Conservation (phyloP, 1,140 invertebrate genomes). For the Diorhabda carinulata region DNA sequence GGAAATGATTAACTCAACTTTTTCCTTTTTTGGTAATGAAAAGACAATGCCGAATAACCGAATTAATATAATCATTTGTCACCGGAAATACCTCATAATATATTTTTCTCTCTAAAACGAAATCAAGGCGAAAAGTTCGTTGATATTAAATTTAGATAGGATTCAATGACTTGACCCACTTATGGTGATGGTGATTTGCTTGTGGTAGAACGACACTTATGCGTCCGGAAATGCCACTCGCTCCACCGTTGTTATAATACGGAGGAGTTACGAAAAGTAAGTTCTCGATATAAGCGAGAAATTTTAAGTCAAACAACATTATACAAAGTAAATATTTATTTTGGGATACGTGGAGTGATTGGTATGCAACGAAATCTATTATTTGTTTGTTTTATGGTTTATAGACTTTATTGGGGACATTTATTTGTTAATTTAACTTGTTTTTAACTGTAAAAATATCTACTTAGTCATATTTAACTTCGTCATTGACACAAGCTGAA, state of each 20-base stretch:
- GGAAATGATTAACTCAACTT: too few species aligned
- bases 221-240: conserved; percentile 13
- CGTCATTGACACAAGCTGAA: too few species aligned
- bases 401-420: too few species aligned
- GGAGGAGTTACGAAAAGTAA: conserved; percentile 9
- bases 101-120: conserved; percentile 4
- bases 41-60: not conserved
- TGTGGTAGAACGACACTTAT: conserved; percentile 8
- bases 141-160: conserved; percentile 1
- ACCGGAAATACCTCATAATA: conserved; percentile 11
- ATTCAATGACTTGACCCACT: conserved; percentile 15
- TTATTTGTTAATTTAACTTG: too few species aligned
- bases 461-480: too few species aligned
- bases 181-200: not conserved
- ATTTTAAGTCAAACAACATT: not conserved
- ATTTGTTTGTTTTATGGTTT: too few species aligned
- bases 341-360: not conserved
- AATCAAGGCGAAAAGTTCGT: conserved; percentile 14
- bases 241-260: not conserved
- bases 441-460: too few species aligned
- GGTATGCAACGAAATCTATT: too few species aligned
- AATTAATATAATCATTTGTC: not conserved
- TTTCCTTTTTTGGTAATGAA: too few species aligned
- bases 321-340: not conserved
- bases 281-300: not conserved